Base-by-base conservation (phyloP, 2,113 vertebrate genomes). In the Microtus richardsoni region DNA sequence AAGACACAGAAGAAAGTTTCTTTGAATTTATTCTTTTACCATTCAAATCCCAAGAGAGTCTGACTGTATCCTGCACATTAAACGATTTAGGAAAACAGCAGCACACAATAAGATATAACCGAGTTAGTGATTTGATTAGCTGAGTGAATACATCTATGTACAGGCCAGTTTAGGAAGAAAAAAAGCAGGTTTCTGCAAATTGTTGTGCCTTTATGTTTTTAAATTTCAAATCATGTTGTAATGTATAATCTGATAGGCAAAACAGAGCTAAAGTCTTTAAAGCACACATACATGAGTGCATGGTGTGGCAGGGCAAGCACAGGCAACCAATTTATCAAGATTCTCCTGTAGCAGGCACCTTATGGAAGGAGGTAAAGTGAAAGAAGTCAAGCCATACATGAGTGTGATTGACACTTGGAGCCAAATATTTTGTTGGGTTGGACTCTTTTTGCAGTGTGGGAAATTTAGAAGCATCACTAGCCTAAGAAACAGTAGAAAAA, bases 101-200 rank as follows among this genome's bases (percentile, higher is more conserved):
- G 8, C 9, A 36, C 22, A 77, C 12, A 70, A 33, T 26, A 93
- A 62, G 26, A 79, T n/a, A 21, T 47, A 84, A 82, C 22, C 19
- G 21, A 91, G 36, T 84, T 80, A 71, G 52, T 68, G 54, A 74
- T 71, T 86, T 77, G 54, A 85, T 91, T 88, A 86, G 44, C 49
- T 75, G 89, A 41, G 13, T 62, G 5, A 93, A 33, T 66, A 3
- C 17, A 58, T 87, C 44, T 85, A n/a, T 33, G 10, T 54, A 66
- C 60, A 94, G 68, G 89, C 71, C 16, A 62, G 11, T 73, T 79
- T 66, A 87, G 68, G 44, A 8, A 93, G 91, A 66, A 90, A 84
- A 83, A 62, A 92, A 85, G 2, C 60, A 86, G 41, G 87, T 90
- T 93, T 91, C 60, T 28, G 49, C 87, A 96, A 60, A 73, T 7